These are phyloP conservation scores for Siniperca obscura DNA, from an alignment of 2,797 vertebrate species.

Conservation along the genomic window DNA sequence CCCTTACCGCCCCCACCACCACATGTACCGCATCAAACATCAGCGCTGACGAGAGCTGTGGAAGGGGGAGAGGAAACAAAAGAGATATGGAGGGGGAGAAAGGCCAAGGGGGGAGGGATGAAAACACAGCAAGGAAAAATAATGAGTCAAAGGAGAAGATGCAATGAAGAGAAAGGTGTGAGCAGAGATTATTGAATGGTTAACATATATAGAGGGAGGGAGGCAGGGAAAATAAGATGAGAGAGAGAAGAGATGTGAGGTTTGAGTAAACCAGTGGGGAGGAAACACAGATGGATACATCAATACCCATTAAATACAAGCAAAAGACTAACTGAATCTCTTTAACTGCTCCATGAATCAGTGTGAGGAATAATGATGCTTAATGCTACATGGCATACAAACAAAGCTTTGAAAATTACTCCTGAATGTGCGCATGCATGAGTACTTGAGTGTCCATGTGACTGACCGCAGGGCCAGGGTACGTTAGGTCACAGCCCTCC, in stretches of 20 bases:
- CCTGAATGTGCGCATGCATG: constrained; percentile 29
- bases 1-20: constrained; percentile 93
- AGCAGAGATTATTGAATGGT: constrained; percentile 58
- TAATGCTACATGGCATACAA: constrained; percentile 56
- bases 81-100: neutral
- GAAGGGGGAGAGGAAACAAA: constrained; percentile 29
- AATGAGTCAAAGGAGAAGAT: constrained; percentile 44
- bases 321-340: constrained; percentile 67
- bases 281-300: constrained; percentile 73
- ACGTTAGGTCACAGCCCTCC: constrained; percentile 91
- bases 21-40: constrained; percentile 96
- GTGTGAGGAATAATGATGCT: constrained; percentile 55
- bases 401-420: constrained; percentile 64
- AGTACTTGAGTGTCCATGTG: constrained; percentile 13
- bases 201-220: constrained; percentile 30
- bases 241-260: constrained; percentile 54
- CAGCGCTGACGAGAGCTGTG: constrained; percentile 91
- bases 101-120: constrained; percentile 4
- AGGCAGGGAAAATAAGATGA: constrained; percentile 37
- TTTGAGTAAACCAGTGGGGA: constrained; percentile 66
- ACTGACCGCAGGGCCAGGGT: constrained; percentile 84
- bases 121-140: constrained; percentile 13
- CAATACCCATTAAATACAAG: constrained; percentile 78
- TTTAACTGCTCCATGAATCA: constrained; percentile 70
- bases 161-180: constrained; percentile 41